A percentile compares a stretch with the other conserved stretches of the same genome.
Evolutionary conservation across 2,797 vertebrate genomes (phyloP).

Genomic region (Tadarida brasiliensis): DNA sequence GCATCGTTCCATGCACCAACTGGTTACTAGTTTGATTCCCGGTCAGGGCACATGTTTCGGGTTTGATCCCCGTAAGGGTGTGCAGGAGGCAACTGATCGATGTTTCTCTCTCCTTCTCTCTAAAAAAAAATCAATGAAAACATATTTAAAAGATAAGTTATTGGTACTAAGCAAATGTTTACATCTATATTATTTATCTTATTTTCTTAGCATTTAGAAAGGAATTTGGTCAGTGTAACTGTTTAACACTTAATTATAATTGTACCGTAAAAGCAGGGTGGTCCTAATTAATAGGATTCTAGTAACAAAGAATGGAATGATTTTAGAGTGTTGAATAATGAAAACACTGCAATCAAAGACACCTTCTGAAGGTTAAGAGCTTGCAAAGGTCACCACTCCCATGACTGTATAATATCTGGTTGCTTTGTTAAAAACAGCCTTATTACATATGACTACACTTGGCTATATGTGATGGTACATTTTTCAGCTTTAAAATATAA

Average conservation of each 20-base stretch:
- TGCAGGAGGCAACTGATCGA: too few species aligned
- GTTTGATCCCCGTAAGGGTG: too few species aligned
- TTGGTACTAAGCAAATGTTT: not conserved
- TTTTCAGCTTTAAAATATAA: conserved; percentile 33
- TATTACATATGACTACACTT: not conserved
- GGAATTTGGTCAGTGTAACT: not conserved
- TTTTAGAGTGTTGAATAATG: conserved; percentile 1
- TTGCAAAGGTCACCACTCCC: not conserved
- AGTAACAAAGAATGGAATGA: not conserved
- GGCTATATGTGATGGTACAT: not conserved
- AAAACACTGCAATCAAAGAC: not conserved
- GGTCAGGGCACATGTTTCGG: too few species aligned
- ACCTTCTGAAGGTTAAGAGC: not conserved
- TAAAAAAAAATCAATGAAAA: too few species aligned
- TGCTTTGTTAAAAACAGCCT: not conserved
- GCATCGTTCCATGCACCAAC: too few species aligned
- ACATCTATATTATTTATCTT: conserved; percentile 12
- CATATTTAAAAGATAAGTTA: not conserved
- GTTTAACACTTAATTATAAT: not conserved
- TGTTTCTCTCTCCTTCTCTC: too few species aligned
- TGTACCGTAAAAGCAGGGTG: not conserved
- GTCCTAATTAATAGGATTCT: not conserved
- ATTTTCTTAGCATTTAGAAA: conserved; percentile 22
- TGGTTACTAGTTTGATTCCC: too few species aligned
- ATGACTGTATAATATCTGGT: not conserved